A percentile compares a stretch with the other conserved stretches of the same genome.
These are phyloP conservation scores for Steinernema khuongi DNA, from an alignment of 1,140 invertebrate genomes.

Conservation along the genomic window DNA sequence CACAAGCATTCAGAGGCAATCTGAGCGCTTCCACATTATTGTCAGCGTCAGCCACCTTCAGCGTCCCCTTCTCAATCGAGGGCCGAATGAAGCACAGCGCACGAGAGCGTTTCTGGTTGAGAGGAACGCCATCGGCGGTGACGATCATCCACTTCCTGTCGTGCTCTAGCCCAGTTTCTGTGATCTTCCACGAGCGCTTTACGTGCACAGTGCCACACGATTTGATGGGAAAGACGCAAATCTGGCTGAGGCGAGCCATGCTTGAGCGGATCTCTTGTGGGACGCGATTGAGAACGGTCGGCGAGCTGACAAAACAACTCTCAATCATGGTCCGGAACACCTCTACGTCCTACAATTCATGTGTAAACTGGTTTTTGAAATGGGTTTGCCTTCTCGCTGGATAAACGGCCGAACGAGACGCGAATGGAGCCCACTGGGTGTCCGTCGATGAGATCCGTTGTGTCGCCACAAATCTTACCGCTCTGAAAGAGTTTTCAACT, in stretches of 20 bases:
- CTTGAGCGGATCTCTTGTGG: conserved; percentile 19
- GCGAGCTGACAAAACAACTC: conserved; percentile 35
- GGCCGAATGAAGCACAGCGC: conserved; percentile 77
- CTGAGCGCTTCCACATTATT: neutral
- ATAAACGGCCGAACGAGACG: conserved; percentile 88
- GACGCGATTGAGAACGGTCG: neutral
- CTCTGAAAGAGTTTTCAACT: conserved; percentile 63
- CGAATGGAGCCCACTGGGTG: conserved; percentile 82
- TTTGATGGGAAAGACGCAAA: conserved; percentile 86
- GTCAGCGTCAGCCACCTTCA: neutral
- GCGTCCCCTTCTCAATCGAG: neutral
- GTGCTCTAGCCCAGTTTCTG: conserved; percentile 72
- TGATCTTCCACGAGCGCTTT: conserved; percentile 68
- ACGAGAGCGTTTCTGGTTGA: conserved; percentile 80
- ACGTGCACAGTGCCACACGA: conserved; percentile 77
- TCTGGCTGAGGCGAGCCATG: conserved; percentile 62
- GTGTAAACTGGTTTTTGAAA: conserved; percentile 61
- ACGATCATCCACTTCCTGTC: conserved; percentile 89
- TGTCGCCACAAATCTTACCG: conserved; percentile 86
- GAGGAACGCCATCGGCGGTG: conserved; percentile 69
- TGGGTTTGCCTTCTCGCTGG: conserved; percentile 68
- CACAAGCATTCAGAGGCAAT: neutral
- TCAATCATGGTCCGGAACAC: conserved; percentile 36
- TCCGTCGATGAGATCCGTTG: conserved; percentile 79
- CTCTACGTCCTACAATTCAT: conserved; percentile 38